A percentile compares a stretch with the other conserved stretches of the same genome.
phyloP scores from a whole-genome alignment of 2,888 invertebrate genomes.

The Polydrusus pterygomalis region DNA sequence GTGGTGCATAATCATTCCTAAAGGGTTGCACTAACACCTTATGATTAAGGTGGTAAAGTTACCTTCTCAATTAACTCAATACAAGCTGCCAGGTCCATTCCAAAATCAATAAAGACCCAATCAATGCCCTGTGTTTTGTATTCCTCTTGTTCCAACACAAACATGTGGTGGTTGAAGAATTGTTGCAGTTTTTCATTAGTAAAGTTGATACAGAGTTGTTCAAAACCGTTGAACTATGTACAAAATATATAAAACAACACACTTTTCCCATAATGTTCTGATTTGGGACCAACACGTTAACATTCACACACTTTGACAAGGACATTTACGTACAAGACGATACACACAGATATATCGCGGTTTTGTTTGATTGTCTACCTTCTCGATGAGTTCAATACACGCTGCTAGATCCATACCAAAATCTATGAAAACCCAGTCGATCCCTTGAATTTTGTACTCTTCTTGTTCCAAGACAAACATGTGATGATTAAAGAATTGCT shows the following conservation, averaged over 20 bases:
- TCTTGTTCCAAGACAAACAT: constrained; percentile 99
- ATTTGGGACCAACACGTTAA: constrained; percentile 30
- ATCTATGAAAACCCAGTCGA: constrained; percentile 97
- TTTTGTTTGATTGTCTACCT: constrained; percentile 75
- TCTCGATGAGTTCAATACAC: constrained; percentile 96
- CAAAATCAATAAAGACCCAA: constrained; percentile 98
- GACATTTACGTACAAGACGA: constrained; percentile 15
- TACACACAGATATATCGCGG: neutral
- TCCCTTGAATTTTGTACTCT: constrained; percentile 95
- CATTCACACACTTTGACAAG: constrained; percentile 26
- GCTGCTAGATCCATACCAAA: constrained; percentile 97
- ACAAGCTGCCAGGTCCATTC: constrained; percentile 96
- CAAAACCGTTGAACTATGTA: constrained; percentile 92
- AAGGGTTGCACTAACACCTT: neutral
- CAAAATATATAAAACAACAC: constrained; percentile 34
- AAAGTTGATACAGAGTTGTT: constrained; percentile 99
- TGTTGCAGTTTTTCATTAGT: constrained; percentile 98
- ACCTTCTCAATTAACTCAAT: constrained; percentile 97
- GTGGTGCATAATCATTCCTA: neutral
- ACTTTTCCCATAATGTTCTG: constrained; percentile 11
- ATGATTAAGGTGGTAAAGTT: constrained; percentile 68
- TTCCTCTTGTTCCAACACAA: constrained; percentile 97
- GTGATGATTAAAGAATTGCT: constrained; percentile 99
- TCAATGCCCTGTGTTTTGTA: constrained; percentile 95
- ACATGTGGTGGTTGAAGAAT: constrained; percentile 99